Percentiles rank a stretch among this genome's conserved stretches.
Evolutionary conservation across 2,888 invertebrate genomes (phyloP).

Genomic region (Cabera pusaria): DNA sequence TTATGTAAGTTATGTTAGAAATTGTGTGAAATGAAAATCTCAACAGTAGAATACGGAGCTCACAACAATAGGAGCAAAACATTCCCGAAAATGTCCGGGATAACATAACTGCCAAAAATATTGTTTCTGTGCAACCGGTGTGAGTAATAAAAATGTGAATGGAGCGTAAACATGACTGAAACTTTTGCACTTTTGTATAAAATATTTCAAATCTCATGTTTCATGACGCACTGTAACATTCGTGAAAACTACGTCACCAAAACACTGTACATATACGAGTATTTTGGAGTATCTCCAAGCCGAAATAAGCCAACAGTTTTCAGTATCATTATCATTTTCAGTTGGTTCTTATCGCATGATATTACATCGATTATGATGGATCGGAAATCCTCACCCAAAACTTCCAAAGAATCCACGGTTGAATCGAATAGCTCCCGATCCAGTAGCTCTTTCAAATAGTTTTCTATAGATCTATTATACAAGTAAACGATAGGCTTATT

Average conservation of each 20-base stretch:
- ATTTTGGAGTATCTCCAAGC: too few species aligned
- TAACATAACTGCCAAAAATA: constrained; percentile 11
- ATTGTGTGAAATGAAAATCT: constrained; percentile 8
- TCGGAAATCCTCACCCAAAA: constrained; percentile 17
- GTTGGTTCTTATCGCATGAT: too few species aligned
- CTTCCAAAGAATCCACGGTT: constrained; percentile 13
- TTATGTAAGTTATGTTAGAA: background rate
- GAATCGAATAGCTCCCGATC: constrained; percentile 7
- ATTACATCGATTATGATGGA: constrained; percentile 22
- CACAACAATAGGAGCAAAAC: constrained; percentile 14
- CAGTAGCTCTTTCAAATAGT: constrained; percentile 22
- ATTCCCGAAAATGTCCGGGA: constrained; percentile 12
- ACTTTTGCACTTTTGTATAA: constrained; percentile 6
- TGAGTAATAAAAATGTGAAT: constrained; percentile 20
- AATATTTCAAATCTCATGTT: constrained; percentile 12
- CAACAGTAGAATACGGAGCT: constrained; percentile 5
- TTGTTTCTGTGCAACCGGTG: constrained; percentile 19
- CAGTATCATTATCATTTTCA: constrained; percentile 9
- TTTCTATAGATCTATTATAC: constrained; percentile 15
- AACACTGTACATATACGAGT: too few species aligned
- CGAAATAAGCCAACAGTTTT: too few species aligned
- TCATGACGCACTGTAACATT: too few species aligned
- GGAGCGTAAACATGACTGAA: constrained; percentile 14
- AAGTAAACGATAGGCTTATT: constrained; percentile 17
- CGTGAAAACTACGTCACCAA: too few species aligned